phyloP scores from a whole-genome alignment of 2,797 vertebrate genomes.

The Remorina albescens region DNA sequence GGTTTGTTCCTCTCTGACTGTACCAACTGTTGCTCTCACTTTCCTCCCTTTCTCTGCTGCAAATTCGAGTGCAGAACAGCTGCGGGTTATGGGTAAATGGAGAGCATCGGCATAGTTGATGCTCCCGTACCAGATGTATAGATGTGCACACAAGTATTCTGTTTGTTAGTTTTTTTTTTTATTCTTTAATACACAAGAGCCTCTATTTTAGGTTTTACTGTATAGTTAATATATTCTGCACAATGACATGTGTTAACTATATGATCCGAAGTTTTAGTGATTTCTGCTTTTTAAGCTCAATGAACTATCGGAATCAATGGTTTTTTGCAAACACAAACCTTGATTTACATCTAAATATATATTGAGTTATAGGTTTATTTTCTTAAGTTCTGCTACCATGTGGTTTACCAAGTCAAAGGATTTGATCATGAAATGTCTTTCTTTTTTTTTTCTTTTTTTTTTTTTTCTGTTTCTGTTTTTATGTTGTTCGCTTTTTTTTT shows the following conservation, averaged over 20 bases:
- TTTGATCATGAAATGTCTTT: neutral
- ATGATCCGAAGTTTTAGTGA: slow-evolving; percentile 24
- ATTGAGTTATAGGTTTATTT: slow-evolving; percentile 24
- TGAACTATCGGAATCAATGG: no score
- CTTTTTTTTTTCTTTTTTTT: slow-evolving; percentile 32
- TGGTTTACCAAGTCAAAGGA: slow-evolving; percentile 30
- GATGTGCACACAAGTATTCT: slow-evolving; percentile 38
- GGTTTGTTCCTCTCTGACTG: slow-evolving; percentile 40
- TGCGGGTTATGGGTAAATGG: slow-evolving; percentile 58
- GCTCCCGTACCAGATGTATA: slow-evolving; percentile 31
- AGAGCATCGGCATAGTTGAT: slow-evolving; percentile 21
- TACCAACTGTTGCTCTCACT: slow-evolving; percentile 29
- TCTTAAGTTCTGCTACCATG: slow-evolving; percentile 24
- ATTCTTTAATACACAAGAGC: slow-evolving; percentile 2
- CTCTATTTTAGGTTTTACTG: slow-evolving; percentile 28
- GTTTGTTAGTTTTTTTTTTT: slow-evolving; percentile 11
- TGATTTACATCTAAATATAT: slow-evolving; percentile 28
- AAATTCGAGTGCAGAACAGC: slow-evolving; percentile 17
- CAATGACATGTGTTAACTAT: slow-evolving; percentile 41
- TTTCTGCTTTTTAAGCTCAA: slow-evolving; percentile 36
- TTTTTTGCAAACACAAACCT: slow-evolving; percentile 6
- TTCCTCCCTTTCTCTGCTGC: slow-evolving; percentile 1
- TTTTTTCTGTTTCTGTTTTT: slow-evolving; percentile 3
- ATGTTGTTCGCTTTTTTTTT: neutral
- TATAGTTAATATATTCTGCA: slow-evolving; percentile 54